Percentiles rank a stretch among this genome's conserved stretches.
Conservation (phyloP, 2,888 invertebrate species). For the Drosophila ustulata region DNA sequence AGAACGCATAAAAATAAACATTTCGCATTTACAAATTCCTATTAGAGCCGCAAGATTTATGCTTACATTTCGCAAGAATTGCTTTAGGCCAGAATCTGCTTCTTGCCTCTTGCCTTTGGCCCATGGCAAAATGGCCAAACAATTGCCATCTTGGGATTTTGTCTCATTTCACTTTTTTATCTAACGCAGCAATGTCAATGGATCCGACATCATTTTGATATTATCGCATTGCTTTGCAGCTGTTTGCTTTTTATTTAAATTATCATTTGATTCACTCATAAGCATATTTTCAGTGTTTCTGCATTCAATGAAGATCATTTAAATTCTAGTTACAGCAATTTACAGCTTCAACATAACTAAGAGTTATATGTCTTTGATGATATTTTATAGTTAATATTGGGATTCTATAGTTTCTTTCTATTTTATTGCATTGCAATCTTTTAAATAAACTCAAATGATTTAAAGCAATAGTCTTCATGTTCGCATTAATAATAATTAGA, state of each 20-base stretch:
- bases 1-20: conserved; percentile 77
- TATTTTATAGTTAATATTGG: too few species aligned
- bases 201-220: conserved; percentile 24
- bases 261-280: too few species aligned
- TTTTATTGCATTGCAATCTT: too few species aligned
- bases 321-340: too few species aligned
- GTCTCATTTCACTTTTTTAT: conserved; percentile 7
- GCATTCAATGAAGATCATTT: too few species aligned
- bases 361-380: too few species aligned
- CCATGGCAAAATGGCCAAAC: conserved; percentile 29
- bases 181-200: conserved; percentile 4
- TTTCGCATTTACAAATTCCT: conserved; percentile 80
- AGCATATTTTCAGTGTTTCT: too few species aligned
- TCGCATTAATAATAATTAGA: too few species aligned
- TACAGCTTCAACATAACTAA: too few species aligned
- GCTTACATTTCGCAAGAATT: conserved; percentile 23
- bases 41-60: conserved; percentile 63
- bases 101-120: conserved; percentile 10
- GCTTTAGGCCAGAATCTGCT: conserved; percentile 18
- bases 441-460: too few species aligned
- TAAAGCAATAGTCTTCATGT: too few species aligned
- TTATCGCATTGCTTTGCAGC: background rate
- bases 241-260: background rate
- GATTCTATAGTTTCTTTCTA: too few species aligned
- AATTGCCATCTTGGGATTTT: conserved; percentile 76